Evolutionary conservation across 2,113 vertebrate species (phyloP), one percentile per base, ranked within the genome.

Genomic region (Colossoma macropomum): DNA sequence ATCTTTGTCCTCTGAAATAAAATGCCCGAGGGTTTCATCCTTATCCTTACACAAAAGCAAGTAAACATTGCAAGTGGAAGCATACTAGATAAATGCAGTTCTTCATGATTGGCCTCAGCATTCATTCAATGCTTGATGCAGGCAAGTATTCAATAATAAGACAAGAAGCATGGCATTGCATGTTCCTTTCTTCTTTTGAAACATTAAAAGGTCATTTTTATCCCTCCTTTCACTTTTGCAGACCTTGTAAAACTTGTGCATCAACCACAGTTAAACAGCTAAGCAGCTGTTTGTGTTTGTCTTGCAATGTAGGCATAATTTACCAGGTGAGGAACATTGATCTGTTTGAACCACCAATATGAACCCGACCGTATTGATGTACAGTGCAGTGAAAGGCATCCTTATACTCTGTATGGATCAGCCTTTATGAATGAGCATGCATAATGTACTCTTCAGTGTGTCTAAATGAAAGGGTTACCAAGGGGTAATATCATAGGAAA

Each of bases 321-420:
- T 62, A 12, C 30, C 30, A 63, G 63, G 59, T 80, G 82, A 32
- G 6, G 8, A 82, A 75, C 27, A 69, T 30, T 80, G 71, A 85
- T 80, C 65, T 73, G 72, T 68, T 73, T 62, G 72, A 79, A 48
- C 84, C 69, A 34, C 60, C 60, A 68, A 77, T 68, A 82, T 32
- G 72, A 73, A 59, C 30, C 25, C 38, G 71, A 27, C 25, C 10
- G 21, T 50, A 74, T 82, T 59, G 59, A 52, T 75, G 66, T 54
- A 50, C 28, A 75, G 32, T 48, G 52, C 17, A 70, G 54, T 65
- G 52, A 41, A 27, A 45, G 19, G 54, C n/a, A 25, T 71, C 28
- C 17, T 56, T 66, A 41, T 60, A 48, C 54, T 28, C 11, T 38
- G 11, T 38, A 52, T 25, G 17, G 9, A 79, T 50, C n/a, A 60